A percentile compares a stretch with the other conserved stretches of the same genome.
These are phyloP conservation scores for Rhinichthys osculus DNA, from an alignment of 2,797 vertebrate species.

Conservation along the genomic window DNA sequence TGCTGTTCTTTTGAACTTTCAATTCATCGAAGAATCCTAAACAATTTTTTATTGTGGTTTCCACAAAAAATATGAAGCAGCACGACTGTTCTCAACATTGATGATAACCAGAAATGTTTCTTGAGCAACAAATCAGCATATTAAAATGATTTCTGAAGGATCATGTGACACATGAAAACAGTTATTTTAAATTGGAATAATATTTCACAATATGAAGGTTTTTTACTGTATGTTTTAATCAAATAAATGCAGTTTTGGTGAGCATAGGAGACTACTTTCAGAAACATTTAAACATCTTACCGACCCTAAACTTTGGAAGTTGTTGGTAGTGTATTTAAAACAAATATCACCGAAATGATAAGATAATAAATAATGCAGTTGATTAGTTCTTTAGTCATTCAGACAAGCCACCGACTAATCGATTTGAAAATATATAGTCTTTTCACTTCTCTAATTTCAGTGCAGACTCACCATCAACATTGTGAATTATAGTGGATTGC, in stretches of 20 bases:
- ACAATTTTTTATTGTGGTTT: too few species aligned
- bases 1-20: not conserved
- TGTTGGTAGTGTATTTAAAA: not conserved
- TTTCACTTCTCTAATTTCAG: not conserved
- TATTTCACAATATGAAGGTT: not conserved
- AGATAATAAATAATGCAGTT: not conserved
- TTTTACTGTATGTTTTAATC: not conserved
- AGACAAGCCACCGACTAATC: not conserved
- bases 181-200: not conserved
- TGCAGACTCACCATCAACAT: not conserved
- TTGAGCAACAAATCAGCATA: not conserved
- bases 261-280: not conserved
- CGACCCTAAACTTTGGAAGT: not conserved
- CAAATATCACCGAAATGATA: not conserved
- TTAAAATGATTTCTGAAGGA: not conserved
- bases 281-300: not conserved
- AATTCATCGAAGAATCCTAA: not conserved
- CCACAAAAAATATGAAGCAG: not conserved
- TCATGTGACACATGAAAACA: not conserved
- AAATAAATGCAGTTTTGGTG: not conserved
- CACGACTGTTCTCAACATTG: not conserved
- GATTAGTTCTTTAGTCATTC: not conserved
- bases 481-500: not conserved
- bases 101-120: not conserved
- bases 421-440: not conserved